Conservation (phyloP, 2,888 invertebrate genomes). For the Steinernema scapterisci region DNA sequence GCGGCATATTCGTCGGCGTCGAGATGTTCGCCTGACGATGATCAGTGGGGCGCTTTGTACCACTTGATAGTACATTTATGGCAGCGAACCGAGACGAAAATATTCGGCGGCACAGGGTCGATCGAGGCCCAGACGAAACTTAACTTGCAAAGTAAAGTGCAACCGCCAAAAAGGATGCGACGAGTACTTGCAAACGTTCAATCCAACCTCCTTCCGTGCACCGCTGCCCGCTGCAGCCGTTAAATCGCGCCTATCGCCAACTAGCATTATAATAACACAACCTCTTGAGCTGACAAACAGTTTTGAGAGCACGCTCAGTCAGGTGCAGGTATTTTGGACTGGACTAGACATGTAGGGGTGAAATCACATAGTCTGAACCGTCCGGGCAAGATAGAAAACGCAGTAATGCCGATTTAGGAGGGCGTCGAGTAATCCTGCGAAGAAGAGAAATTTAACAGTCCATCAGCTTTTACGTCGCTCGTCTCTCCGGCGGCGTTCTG, state of each 20-base stretch:
- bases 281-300: no score
- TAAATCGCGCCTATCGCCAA: no score
- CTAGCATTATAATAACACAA: no score
- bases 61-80: slow-evolving; percentile 29
- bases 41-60: background rate
- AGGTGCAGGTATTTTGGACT: no score
- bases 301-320: no score
- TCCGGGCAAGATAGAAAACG: no score
- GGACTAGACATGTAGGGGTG: no score
- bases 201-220: background rate
- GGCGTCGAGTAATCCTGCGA: background rate
- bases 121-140: slow-evolving; percentile 3
- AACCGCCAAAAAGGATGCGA: slow-evolving; percentile 31
- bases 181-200: background rate
- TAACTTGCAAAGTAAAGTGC: slow-evolving; percentile 34
- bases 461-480: slow-evolving; percentile 24
- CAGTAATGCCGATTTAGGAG: no score
- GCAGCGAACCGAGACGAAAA: slow-evolving; percentile 5
- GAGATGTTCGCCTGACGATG: background rate
- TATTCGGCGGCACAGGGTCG: background rate
- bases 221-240: no score
- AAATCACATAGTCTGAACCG: no score
- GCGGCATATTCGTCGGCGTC: background rate
- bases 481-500: slow-evolving; percentile 8
- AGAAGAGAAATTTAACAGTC: slow-evolving; percentile 2